Percentiles rank a stretch among this genome's conserved stretches.
These are phyloP conservation scores for Varanus komodoensis DNA, from an alignment of 2,113 vertebrate genomes.

Conservation along the genomic window DNA sequence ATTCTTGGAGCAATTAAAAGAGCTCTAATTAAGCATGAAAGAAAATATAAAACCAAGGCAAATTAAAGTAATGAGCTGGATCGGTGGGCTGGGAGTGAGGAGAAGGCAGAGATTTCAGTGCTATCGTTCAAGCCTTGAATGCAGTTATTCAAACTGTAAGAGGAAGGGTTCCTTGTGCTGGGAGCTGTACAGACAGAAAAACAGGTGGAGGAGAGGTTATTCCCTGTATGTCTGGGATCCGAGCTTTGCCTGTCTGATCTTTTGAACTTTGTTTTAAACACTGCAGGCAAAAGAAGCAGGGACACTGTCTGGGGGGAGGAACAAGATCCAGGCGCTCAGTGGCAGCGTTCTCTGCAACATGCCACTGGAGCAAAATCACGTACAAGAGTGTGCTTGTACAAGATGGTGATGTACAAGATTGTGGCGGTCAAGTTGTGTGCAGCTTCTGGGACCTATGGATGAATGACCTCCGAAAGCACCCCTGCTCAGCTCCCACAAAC, in stretches of 20 bases:
- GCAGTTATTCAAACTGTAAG: background rate
- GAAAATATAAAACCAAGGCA: constrained; percentile 23
- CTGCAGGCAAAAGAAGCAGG: background rate
- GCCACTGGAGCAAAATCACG: no score
- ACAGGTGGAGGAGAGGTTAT: background rate
- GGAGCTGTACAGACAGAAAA: background rate
- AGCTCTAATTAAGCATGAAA: constrained; percentile 46
- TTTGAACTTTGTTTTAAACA: background rate
- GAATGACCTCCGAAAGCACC: no score
- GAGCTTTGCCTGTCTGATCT: background rate
- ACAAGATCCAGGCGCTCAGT: background rate
- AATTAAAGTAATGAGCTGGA: constrained; percentile 41
- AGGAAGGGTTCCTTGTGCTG: background rate
- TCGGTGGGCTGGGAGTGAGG: background rate
- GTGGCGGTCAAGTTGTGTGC: no score
- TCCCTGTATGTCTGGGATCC: background rate
- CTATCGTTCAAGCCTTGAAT: no score
- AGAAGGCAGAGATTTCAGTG: background rate
- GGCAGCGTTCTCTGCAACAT: background rate
- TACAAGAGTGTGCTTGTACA: no score
- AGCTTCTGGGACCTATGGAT: no score
- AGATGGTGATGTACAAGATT: no score
- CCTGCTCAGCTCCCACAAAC: no score
- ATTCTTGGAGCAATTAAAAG: constrained; percentile 41
- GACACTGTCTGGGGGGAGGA: background rate